Percentiles rank a stretch among this genome's conserved stretches.
Evolutionary conservation across 2,888 invertebrate genomes (phyloP).

Genomic region (Flexamia atlantica): DNA sequence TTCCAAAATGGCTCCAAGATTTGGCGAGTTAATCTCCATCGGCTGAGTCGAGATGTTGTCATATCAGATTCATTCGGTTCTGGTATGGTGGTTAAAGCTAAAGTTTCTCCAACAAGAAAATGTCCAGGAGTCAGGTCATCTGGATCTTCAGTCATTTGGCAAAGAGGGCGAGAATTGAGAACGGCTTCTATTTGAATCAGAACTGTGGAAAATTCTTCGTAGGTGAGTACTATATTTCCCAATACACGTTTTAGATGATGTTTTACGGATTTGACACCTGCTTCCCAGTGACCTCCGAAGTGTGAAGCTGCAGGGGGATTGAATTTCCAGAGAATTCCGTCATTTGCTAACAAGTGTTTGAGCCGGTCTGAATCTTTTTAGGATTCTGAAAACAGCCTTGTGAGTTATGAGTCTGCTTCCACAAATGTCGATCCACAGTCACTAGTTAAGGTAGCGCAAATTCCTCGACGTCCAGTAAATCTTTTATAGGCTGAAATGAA

Average conservation of each 20-base stretch:
- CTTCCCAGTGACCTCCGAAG: conserved; percentile 72
- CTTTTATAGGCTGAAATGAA: conserved; percentile 62
- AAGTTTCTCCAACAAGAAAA: not conserved
- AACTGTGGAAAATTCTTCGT: conserved; percentile 71
- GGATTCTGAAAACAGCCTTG: conserved; percentile 29
- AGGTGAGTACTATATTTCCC: conserved; percentile 69
- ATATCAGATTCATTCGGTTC: not conserved
- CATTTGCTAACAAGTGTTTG: conserved; percentile 7
- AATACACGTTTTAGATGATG: conserved; percentile 70
- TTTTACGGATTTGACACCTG: conserved; percentile 72
- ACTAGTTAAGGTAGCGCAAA: conserved; percentile 67
- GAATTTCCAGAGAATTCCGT: conserved; percentile 71
- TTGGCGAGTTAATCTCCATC: not conserved
- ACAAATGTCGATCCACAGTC: conserved; percentile 72
- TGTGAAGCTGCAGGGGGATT: conserved; percentile 72
- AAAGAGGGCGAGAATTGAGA: conserved; percentile 41
- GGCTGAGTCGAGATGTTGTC: not conserved
- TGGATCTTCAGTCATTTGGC: conserved; percentile 27
- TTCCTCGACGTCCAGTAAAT: conserved; percentile 70
- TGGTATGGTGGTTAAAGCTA: not conserved
- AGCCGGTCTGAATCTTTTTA: not conserved
- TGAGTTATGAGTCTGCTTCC: conserved; percentile 69
- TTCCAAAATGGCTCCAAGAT: not conserved
- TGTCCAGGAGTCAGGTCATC: conserved; percentile 58
- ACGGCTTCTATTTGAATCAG: conserved; percentile 14